Conservation (phyloP, 2,888 invertebrate species). For the Ornithoptera priamus region DNA sequence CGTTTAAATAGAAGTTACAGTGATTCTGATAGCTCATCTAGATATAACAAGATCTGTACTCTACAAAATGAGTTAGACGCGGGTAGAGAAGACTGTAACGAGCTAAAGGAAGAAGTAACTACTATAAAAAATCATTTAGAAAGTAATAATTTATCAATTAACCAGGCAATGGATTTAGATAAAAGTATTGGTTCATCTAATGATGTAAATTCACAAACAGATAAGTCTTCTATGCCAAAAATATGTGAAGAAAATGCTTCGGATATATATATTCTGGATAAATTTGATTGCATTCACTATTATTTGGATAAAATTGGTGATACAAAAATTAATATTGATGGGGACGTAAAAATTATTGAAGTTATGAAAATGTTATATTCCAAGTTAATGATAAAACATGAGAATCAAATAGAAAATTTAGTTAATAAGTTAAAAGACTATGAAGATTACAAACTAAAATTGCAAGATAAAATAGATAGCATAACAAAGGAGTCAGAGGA, state of each 20-base stretch:
- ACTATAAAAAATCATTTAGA: slow-evolving; percentile 71
- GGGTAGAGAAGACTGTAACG: slow-evolving; percentile 66
- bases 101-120: slow-evolving; percentile 65
- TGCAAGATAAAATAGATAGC: slow-evolving; percentile 45
- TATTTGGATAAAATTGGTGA: slow-evolving; percentile 54
- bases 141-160: slow-evolving; percentile 54
- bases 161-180: slow-evolving; percentile 58
- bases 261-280: slow-evolving; percentile 57
- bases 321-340: slow-evolving; percentile 44
- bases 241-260: slow-evolving; percentile 47
- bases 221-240: slow-evolving; percentile 45
- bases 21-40: slow-evolving; percentile 62
- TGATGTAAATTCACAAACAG: slow-evolving; percentile 40
- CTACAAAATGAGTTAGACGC: slow-evolving; percentile 67
- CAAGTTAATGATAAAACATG: slow-evolving; percentile 53
- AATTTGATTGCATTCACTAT: slow-evolving; percentile 59
- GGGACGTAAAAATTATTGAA: slow-evolving; percentile 58
- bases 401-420: slow-evolving; percentile 62
- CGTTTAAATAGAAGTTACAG: slow-evolving; percentile 62
- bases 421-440: slow-evolving; percentile 59
- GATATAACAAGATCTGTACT: slow-evolving; percentile 65
- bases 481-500: slow-evolving; percentile 46
- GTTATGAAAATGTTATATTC: slow-evolving; percentile 64
- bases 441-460: slow-evolving; percentile 48
- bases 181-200: slow-evolving; percentile 55